Evolutionary conservation across 2,888 invertebrate species (phyloP), one percentile per base, ranked within the genome.

Genomic region (Cotesia congregata): DNA sequence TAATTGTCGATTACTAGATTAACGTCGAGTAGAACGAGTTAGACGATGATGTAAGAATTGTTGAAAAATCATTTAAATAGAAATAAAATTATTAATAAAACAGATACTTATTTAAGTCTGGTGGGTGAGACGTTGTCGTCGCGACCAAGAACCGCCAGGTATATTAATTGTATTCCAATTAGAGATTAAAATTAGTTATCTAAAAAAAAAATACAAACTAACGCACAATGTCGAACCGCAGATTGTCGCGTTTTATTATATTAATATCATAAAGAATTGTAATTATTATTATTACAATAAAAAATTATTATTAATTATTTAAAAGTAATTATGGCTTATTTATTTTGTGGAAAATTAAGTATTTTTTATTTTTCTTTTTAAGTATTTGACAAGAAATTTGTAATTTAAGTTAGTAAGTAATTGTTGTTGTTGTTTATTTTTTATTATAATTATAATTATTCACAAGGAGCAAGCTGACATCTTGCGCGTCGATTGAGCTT

Each of bases 401-500:
- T 72, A 7, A 65, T 50, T 72, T 30, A 3, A 30, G 30, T 30
- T 30, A 30, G 2, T 30, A 9, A 70, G 38, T 65, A 12, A 30
- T n/a, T 73, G 59, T 41, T 20, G n/a, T 71, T 38, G 50, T 17
- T 71, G 6, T 20, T 20, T 20, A 20, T 20, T n/a, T n/a, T n/a
- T n/a, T n/a, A n/a, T n/a, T n/a, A n/a, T 20, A 2, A 20, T 20
- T 20, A 50, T 50, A 12, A 62, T 81, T 82, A 84, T 20, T 85
- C 84, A 79, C 90, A 90, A 1, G 88, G 87, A 0, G 86, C 86
- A 15, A 87, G 78, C 68, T 87, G 88, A 88, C 94, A 95, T 79
- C 92, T 91, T 67, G 92, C 91, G 77, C 92, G 91, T 79, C 93
- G 91, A n/a, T 90, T 84, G 76, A 94, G 87, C 77, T 92, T 91